Evolutionary conservation across 2,113 vertebrate genomes (phyloP), one percentile per base, ranked within the genome.

Genomic region (Psammodynastes pulverulentus): DNA sequence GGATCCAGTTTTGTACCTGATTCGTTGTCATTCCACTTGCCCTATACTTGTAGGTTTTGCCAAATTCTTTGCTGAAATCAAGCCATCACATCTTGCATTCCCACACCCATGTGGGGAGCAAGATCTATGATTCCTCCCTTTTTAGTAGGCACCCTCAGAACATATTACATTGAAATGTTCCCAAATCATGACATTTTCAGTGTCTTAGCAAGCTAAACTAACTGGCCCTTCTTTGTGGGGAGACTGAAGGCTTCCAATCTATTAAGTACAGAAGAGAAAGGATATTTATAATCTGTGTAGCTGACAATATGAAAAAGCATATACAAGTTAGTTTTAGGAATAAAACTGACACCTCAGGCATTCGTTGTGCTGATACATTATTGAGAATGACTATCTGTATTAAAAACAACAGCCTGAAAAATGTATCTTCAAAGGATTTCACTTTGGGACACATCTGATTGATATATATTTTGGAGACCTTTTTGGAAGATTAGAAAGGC

Each of bases 201-300:
- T 48, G 91, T 51, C 87, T 87, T 5, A 46, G 72, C 90, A 90
- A 34, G 92, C 93, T 79, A 93, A 49, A 86, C n/a, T 92, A 52
- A 46, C 72, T 84, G 34, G 90, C 91, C 72, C 90, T 93, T 92
- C 56, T 87, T 9, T n/a, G 23, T 1, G 9, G 53, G 19, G 53
- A 85, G 88, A 92, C 85, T 87, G 90, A 91, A 67, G 19, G 9
- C 39, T 91, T 94, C 94, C 91, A 89, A 23, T 43, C 93, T 94
- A 94, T 92, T 51, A 89, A 94, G 86, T 92, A 92, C 87, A 93
- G 93, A 94, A 94, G 53, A 67, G 67, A 90, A 48, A 93, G 92
- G 84, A 67, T 58, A 87, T 96, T 92, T 53, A 1, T 92, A 58
- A 90, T 92, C 93, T 87, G 49, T 51, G 0, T 45, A 8, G 91